Base-by-base conservation (phyloP, 2,113 vertebrate species). In the Rousettus leschenaultii region DNA sequence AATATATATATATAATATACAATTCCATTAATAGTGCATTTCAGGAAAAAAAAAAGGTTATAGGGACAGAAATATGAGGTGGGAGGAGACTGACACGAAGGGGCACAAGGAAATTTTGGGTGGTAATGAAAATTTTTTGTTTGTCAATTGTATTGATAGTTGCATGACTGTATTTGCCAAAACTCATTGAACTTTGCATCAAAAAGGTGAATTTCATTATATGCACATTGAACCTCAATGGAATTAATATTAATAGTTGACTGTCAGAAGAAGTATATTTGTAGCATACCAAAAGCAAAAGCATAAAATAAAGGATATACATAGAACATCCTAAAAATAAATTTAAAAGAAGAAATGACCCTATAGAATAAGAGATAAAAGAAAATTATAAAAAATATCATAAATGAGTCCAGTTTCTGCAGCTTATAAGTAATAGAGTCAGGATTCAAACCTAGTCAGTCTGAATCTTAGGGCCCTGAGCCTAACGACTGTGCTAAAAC, bases 101-200 rank as follows among this genome's bases (percentile, higher is more conserved):
- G 7, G 53, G 2, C 53, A 48, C 7, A 3, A 75, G n/a, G 63
- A 35, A 74, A 38, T 10, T 45, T 66, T 43, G 33, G 22, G 45
- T 26, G 21, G 11, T 77, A 24, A 75, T 63, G 55, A 33, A 80
- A 53, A 83, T 24, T 7, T 13, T 55, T 22, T 48, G 26, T 55
- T n/a, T 85, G 5, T 77, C 16, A 10, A 2, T 9, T 33, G 0
- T 8, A 1, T 13, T 55, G 16, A 2, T 51, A 3, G 16, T 38
- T n/a, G 55, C 14, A 13, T 43, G 30, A 79, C 14, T 66, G 30
- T 2, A 1, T 73, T 65, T 80, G 12, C 65, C 30, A 59, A 66
- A 90, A 61, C 11, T 61, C 9, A n/a, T 12, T 35, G 43, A 94
- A 51, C 48, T 22, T 0, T 43, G 26, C 2, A 5, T 1, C 6